Base-by-base conservation (phyloP, 2,797 vertebrate species). In the Pachyuromys duprasi region DNA sequence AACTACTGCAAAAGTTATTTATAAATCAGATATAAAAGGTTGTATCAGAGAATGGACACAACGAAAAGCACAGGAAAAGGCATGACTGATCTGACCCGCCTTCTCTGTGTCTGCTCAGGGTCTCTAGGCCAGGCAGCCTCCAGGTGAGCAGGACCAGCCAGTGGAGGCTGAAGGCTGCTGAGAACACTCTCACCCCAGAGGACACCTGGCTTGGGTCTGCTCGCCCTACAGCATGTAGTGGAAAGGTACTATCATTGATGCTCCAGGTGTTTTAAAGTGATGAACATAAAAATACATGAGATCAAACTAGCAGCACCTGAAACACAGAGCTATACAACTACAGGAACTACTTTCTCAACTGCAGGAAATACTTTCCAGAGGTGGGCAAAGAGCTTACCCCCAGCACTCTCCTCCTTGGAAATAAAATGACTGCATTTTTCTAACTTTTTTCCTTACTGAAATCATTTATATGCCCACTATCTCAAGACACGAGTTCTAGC, bases 401-500 rank as follows among this genome's bases (percentile, higher is more conserved):
- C 55, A 57, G n/a, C 49, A 78, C 2, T 18, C 0, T 1, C 3
- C 2, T 7, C 11, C 53, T 62, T 42, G 18, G 49, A 53, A 86
- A 55, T 8, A 76, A 91, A 31, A 57, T 14, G 17, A 2, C 14
- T 12, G 45, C 55, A 2, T 26, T 75, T 74, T 17, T 42, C 81
- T 82, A 55, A 55, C 4, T 17, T n/a, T 20, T 33, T 3, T 22
- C 28, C 13, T 14, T 49, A 67, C 5, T 81, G 31, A 89, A 78
- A 75, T 49, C 39, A 60, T 28, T 26, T 45, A 12, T 13, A 36
- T 18, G 31, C 26, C 76, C 33, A 36, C 39, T 12, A 69, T 65
- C 69, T 95, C 60, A 82, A 94, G 86, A 90, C 75, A 76, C 36
- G 75, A 53, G 55, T 28, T 57, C 65, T 33, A 13, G 72, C 84